These are phyloP conservation scores for Hydrochoerus hydrochaeris DNA, from an alignment of 2,113 vertebrate genomes.

Conservation along the genomic window DNA sequence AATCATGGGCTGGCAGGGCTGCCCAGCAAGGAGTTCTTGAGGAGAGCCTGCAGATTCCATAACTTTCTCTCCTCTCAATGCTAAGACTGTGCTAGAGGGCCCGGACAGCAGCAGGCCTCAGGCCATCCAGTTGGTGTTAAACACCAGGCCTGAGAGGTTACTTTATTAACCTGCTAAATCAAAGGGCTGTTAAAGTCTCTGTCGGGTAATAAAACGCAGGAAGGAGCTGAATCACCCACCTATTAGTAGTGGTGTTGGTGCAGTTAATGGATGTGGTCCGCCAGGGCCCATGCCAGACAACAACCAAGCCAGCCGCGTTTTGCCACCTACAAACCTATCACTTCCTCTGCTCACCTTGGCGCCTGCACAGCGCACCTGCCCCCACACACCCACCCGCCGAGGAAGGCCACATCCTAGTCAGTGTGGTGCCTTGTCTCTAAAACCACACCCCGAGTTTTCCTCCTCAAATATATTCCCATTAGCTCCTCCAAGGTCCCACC, in stretches of 20 bases:
- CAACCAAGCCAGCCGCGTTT: not conserved
- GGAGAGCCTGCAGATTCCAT: not conserved
- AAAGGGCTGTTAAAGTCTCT: constrained; percentile 70
- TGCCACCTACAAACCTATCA: constrained; percentile 13
- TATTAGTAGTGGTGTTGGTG: constrained; percentile 19
- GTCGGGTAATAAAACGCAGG: constrained; percentile 56
- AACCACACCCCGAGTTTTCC: not conserved
- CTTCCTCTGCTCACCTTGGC: not conserved
- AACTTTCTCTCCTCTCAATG: constrained; percentile 13
- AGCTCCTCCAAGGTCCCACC: not conserved
- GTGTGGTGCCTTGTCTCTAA: not conserved
- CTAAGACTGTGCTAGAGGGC: not conserved
- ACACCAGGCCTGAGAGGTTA: constrained; percentile 29
- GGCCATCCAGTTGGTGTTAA: constrained; percentile 13
- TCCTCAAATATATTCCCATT: not conserved
- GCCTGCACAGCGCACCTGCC: not conserved
- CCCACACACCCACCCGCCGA: not conserved
- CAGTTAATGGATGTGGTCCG: constrained; percentile 7
- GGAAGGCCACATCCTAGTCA: not conserved
- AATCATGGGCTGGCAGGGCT: not conserved
- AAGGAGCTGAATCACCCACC: constrained; percentile 71
- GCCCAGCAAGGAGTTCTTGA: not conserved
- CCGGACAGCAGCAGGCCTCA: constrained; percentile 53
- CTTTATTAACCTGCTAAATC: constrained; percentile 75
- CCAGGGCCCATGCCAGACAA: not conserved